Base-by-base conservation (phyloP, 2,888 invertebrate genomes). In the Philhelius pedissequus region DNA sequence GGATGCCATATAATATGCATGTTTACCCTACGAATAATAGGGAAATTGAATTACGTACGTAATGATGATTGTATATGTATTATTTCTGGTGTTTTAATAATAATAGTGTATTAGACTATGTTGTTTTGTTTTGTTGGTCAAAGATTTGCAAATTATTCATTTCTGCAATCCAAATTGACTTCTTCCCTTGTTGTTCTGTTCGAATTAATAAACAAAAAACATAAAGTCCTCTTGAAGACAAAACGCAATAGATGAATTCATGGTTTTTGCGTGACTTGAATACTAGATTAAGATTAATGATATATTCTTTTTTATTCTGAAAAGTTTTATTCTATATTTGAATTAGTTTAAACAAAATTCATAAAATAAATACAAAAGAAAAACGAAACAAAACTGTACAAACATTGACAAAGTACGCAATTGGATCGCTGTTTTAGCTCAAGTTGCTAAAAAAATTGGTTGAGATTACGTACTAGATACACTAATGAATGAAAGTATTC, bases 81-180 rank as follows among this genome's bases (percentile, higher is more conserved):
- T n/a, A n/a, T 48, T 78, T 64, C 62, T 48, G 45, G 43, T 62
- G 45, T 62, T 45, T 30, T 27, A 62, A 32, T 64, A 20, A 45
- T 20, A 8, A 20, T 60, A 40, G 1, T 13, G 8, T n/a, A n/a
- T 25, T 9, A 15, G 8, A n/a, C 58, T 38, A 58, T 3, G n/a
- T 5, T 15, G 15, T 8, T 11, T 54, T 32, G 8, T 4, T 1
- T 9, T 52, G 15, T 30, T 11, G 43, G 76, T 40, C 35, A 50
- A 69, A 54, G 70, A 77, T 35, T 78, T 71, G 78, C 32, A 15
- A 73, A 58, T 79, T n/a, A n/a, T n/a, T n/a, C n/a, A n/a, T n/a
- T n/a, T 74, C 52, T 60, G 74, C 30, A 43, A 27, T 60, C 74
- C 30, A 43, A 45, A 60, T 73, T 68, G 79, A 68, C 66, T 52